These are phyloP conservation scores for Probosciger aterrimus DNA, from an alignment of 2,113 vertebrate genomes.

Conservation along the genomic window DNA sequence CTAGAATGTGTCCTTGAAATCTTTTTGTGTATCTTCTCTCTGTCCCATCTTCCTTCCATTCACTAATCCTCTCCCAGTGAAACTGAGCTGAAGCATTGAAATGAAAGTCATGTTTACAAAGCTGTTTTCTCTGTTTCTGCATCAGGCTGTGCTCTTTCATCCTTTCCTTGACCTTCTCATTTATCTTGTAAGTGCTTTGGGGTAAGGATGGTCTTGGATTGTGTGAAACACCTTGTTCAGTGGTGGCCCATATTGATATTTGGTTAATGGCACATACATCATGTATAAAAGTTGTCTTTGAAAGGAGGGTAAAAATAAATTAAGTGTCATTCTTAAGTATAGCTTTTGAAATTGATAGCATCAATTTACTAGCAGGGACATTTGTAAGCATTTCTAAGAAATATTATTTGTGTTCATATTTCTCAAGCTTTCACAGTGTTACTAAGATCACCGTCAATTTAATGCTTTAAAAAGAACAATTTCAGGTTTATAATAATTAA, in stretches of 20 bases:
- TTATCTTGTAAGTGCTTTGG: not conserved
- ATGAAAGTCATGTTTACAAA: not conserved
- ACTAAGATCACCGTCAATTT: not conserved
- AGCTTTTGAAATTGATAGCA: not conserved
- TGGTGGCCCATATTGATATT: conserved; percentile 8
- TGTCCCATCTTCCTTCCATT: not conserved
- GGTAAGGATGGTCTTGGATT: not conserved
- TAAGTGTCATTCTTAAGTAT: not conserved
- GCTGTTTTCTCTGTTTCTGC: not conserved
- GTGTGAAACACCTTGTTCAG: not conserved
- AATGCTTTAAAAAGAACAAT: not conserved
- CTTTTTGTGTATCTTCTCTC: not conserved
- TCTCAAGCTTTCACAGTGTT: not conserved
- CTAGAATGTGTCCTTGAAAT: not conserved
- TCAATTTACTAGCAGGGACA: not conserved
- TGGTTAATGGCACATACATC: not conserved
- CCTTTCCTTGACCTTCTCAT: not conserved
- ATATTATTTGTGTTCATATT: not conserved
- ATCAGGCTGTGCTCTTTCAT: not conserved
- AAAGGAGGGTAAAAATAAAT: conserved; percentile 17
- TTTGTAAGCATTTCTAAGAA: conserved; percentile 27
- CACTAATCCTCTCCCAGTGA: not conserved
- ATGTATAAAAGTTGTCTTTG: not conserved
- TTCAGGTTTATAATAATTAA: not conserved
- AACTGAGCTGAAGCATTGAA: not conserved